Percentiles rank a stretch among this genome's conserved stretches.
phyloP scores from a whole-genome alignment of 2,113 vertebrate genomes.

The Ptychochromis oligacanthus region DNA sequence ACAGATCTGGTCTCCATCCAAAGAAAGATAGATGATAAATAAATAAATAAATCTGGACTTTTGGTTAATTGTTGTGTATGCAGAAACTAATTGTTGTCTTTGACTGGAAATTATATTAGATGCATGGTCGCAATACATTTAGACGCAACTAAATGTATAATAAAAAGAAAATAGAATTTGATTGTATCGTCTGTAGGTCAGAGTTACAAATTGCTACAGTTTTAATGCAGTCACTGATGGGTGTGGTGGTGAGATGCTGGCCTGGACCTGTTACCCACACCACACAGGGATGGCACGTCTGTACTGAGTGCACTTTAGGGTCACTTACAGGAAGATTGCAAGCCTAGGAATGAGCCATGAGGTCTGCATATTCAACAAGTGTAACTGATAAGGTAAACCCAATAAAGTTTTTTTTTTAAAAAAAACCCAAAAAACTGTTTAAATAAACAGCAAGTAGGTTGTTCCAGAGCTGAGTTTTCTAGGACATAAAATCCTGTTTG shows the following conservation, averaged over 20 bases:
- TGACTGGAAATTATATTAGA: not conserved
- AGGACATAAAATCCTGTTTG: not conserved
- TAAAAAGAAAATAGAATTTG: not conserved
- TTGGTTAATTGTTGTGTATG: fast-evolving
- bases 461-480: not conserved
- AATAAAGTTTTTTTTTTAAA: not conserved
- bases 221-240: not conserved
- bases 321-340: not conserved
- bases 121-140: not conserved
- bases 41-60: not conserved
- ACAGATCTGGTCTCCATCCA: constrained; percentile 19
- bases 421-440: no score
- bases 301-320: not conserved
- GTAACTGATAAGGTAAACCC: not conserved
- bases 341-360: not conserved
- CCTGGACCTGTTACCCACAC: not conserved
- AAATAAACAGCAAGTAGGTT: not conserved
- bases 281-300: not conserved
- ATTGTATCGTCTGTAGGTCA: not conserved
- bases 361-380: not conserved
- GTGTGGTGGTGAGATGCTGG: not conserved
- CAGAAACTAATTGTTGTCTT: not conserved
- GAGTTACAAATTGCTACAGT: not conserved
- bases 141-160: not conserved
- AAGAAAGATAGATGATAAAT: not conserved